Base-by-base conservation (phyloP, 2,113 vertebrate genomes). In the Pygoscelis adeliae region DNA sequence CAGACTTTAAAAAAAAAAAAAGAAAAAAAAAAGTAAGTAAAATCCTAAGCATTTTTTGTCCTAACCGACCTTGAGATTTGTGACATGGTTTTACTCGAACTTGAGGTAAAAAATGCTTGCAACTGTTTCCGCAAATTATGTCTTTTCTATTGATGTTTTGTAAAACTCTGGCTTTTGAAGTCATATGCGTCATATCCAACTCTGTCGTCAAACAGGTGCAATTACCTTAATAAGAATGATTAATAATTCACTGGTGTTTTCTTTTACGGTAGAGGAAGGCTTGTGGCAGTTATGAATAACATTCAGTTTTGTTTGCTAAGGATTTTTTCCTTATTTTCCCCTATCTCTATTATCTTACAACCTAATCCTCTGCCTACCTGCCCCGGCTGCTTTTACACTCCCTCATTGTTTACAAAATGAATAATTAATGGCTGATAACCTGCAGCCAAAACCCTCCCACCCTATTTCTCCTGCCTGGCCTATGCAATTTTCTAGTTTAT, bases 401-500 rank as follows among this genome's bases (percentile, higher is more conserved):
- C 50, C 83, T 96, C 94, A 98, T 97, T 98, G 94, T 97, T 98
- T 97, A 93, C 89, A 70, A 76, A 96, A 97, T 98, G 95, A 98
- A 98, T 98, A 98, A 98, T 98, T 97, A 82, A 97, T 96, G 76
- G 80, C 5, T 83, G 94, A 98, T 97, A 97, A 98, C 86, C 83
- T 86, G 65, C 76, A 93, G 91, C 78, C 94, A 87, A 77, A 88
- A 70, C 86, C 79, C 78, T 94, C 90, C 92, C 95, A 92, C 86
- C 67, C 56, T 42, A 82, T 52, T 95, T 93, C 92, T 86, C 90
- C 73, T 94, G 53, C 36, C 38, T 96, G 87, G 61, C 93, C 90
- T 78, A 83, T 95, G 79, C 38, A 42, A 92, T 96, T 97, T 97
- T 97, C 91, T 80, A 74, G 66, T 52, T 96, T 96, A 87, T 97